Evolutionary conservation across 2,113 vertebrate species (phyloP).

Genomic region (Gobio gobio): DNA sequence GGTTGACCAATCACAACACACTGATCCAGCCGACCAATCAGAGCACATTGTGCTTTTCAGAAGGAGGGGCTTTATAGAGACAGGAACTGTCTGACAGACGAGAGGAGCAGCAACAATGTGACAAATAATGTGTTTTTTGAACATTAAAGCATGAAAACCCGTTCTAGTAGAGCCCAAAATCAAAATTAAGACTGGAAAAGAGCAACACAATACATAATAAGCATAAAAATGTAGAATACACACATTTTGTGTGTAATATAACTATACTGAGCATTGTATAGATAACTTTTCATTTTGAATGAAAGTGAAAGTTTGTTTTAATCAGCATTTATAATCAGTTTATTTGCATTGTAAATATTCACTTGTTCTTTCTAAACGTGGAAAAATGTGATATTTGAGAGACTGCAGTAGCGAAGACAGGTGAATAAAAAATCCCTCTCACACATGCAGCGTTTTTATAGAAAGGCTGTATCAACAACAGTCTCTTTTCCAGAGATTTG

Average conservation of each 20-base stretch:
- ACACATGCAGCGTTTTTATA: constrained; percentile 53
- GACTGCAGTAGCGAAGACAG: not conserved
- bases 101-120: too few species aligned
- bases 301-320: not conserved
- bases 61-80: too few species aligned
- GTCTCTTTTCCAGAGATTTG: constrained; percentile 44
- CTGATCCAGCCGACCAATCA: too few species aligned
- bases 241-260: not conserved
- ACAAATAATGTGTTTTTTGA: too few species aligned
- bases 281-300: not conserved
- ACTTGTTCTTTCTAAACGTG: not conserved
- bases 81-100: too few species aligned
- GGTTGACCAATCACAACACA: too few species aligned
- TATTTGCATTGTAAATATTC: not conserved
- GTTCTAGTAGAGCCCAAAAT: too few species aligned
- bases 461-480: constrained; percentile 43
- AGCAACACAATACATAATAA: not conserved
- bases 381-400: not conserved
- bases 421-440: constrained; percentile 59
- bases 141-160: too few species aligned
- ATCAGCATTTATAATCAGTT: not conserved
- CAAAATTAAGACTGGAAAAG: too few species aligned
- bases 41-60: too few species aligned
- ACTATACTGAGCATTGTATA: not conserved
- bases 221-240: not conserved